These are phyloP conservation scores for Drosophila nr. perissopoda DNA, from an alignment of 2,888 invertebrate genomes.

Conservation along the genomic window DNA sequence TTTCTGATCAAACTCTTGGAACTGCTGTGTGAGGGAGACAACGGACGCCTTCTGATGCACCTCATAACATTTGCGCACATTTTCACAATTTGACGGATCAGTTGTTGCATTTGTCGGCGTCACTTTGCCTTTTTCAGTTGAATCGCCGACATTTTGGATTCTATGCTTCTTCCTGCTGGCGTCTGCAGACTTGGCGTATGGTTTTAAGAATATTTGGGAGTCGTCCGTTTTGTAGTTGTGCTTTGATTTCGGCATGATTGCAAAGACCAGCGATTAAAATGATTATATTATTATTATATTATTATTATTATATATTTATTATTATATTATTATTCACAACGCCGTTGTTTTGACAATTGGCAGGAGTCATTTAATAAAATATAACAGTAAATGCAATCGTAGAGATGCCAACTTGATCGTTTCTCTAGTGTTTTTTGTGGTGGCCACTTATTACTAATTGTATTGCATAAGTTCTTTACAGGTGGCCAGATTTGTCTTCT, in stretches of 20 bases:
- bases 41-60: not conserved
- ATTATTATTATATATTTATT: too few relatives aligned
- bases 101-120: too few relatives aligned
- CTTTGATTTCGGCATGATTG: constrained; percentile 16
- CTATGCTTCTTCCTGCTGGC: not conserved
- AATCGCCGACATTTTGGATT: not conserved
- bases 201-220: not conserved
- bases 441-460: not conserved
- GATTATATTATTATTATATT: not conserved
- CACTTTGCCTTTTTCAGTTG: not conserved
- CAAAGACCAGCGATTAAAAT: not conserved
- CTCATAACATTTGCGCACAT: constrained; percentile 11
- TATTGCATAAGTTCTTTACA: not conserved
- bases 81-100: constrained; percentile 7
- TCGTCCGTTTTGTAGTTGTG: not conserved
- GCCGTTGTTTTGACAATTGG: not conserved
- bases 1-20: not conserved
- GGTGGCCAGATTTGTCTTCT: not conserved
- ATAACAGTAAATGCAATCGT: constrained; percentile 1
- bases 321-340: too few relatives aligned
- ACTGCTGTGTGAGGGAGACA: constrained; percentile 2
- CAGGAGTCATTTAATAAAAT: too few relatives aligned
- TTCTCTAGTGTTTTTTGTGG: constrained; percentile 1
- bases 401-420: not conserved
- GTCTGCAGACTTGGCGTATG: not conserved